Evolutionary conservation across 2,113 vertebrate genomes (phyloP).

Genomic region (Fregata magnificens): DNA sequence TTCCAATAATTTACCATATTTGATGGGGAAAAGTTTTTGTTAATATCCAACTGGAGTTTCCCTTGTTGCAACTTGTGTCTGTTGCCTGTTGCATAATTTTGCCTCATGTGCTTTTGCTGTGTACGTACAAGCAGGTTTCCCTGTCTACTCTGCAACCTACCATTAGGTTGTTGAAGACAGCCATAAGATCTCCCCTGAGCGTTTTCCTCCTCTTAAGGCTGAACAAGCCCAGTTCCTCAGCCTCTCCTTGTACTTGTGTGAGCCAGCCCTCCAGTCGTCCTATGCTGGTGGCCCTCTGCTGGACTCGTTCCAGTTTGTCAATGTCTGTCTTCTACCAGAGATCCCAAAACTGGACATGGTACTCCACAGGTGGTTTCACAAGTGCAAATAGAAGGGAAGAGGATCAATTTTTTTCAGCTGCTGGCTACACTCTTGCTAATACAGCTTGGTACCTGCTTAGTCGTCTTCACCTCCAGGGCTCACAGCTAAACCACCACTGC

Average conservation of each 20-base stretch:
- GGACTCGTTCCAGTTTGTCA: background rate
- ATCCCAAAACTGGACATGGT: background rate
- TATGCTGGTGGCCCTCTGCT: background rate
- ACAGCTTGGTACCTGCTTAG: background rate
- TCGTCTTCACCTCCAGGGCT: background rate
- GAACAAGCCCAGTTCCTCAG: background rate
- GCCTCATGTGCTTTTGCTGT: background rate
- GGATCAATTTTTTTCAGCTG: background rate
- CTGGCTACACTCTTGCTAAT: background rate
- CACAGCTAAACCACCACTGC: background rate
- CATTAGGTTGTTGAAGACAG: background rate
- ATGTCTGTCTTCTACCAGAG: background rate
- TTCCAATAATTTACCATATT: background rate
- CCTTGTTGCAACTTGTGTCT: background rate
- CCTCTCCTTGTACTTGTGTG: background rate
- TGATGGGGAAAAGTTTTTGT: background rate
- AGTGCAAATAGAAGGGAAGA: background rate
- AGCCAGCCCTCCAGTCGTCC: background rate
- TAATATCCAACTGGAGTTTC: background rate
- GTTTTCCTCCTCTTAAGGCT: background rate
- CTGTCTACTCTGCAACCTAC: background rate
- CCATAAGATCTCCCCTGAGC: background rate
- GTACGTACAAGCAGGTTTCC: fast-evolving
- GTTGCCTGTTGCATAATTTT: background rate
- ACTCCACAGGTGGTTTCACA: background rate